Evolutionary conservation across 1,140 invertebrate genomes (phyloP), one percentile per base, ranked within the genome.

Genomic region (Diorhabda sublineata): DNA sequence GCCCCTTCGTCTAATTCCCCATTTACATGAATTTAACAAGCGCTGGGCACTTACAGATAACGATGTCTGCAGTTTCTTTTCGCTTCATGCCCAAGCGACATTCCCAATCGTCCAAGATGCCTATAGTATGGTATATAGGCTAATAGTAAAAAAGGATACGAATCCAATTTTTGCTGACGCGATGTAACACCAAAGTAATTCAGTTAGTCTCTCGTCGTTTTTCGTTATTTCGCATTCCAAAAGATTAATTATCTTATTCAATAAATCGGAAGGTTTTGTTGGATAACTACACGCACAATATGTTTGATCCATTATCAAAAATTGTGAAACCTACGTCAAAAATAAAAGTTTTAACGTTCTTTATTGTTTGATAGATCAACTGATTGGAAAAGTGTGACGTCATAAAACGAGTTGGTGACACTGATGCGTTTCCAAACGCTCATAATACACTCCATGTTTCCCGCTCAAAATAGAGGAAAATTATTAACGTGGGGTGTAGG

Each of bases 71-170:
- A 52, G n/a, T 26, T 26, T 26, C 26, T 26, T 26, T 26, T 26
- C 26, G 26, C 26, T 26, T 26, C 26, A 2, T 26, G 26, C 26
- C 26, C 26, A 26, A 26, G 26, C 26, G 26, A 52, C n/a, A 52
- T 52, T 2, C n/a, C 6, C 47, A 52, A 52, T 4, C 5, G n/a
- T 52, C 2, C 6, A 8, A 4, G 42, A 60, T 6, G 2, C 6
- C 6, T 2, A 41, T 3, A 2, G 6, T 6, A 60, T 8, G 2
- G n/a, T 52, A 52, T 52, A 52, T 52, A 52, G 45, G 45, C 9
- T 6, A 4, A 52, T 8, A 52, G 2, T 52, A 3, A 3, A 9
- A 58, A 71, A 73, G 72, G 67, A 73, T 73, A 73, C 72, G 68
- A 71, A 71, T 61, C 64, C 72, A 45, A 64, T 61, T 52, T 62